phyloP scores from a whole-genome alignment of 2,888 invertebrate genomes.

The Lissocephala sabroskyi region DNA sequence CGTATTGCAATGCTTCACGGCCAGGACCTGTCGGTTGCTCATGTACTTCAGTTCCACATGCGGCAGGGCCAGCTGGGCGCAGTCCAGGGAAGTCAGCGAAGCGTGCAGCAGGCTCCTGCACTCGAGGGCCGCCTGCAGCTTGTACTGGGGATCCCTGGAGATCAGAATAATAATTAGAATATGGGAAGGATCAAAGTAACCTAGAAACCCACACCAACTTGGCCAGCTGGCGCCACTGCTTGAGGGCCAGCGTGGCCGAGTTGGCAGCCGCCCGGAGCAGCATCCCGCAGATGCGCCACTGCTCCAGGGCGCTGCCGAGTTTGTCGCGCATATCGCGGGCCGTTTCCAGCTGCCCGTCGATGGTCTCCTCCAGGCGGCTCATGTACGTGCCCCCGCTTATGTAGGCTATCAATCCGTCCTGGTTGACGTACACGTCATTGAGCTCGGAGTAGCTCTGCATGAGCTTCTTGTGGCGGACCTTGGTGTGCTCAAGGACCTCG shows the following conservation, averaged over 20 bases:
- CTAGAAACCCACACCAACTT: constrained; percentile 46
- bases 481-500: constrained; percentile 69
- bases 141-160: constrained; percentile 60
- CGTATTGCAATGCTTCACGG: constrained; percentile 68
- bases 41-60: constrained; percentile 70
- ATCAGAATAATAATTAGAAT: not conserved
- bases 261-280: constrained; percentile 67
- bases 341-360: constrained; percentile 68
- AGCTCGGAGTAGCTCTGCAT: constrained; percentile 61
- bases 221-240: constrained; percentile 62
- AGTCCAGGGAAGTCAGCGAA: constrained; percentile 67
- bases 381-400: constrained; percentile 71
- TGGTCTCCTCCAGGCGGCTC: constrained; percentile 67
- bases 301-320: constrained; percentile 69
- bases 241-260: constrained; percentile 61
- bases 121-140: constrained; percentile 62
- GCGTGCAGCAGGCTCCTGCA: constrained; percentile 67
- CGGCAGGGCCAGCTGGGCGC: constrained; percentile 69
- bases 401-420: constrained; percentile 70
- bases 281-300: constrained; percentile 71
- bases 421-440: constrained; percentile 68
- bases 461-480: constrained; percentile 58
- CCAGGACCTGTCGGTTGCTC: constrained; percentile 68
- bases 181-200: not conserved
- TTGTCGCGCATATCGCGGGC: constrained; percentile 70